phyloP scores from a whole-genome alignment of 2,113 vertebrate species.

The Mohoua ochrocephala region DNA sequence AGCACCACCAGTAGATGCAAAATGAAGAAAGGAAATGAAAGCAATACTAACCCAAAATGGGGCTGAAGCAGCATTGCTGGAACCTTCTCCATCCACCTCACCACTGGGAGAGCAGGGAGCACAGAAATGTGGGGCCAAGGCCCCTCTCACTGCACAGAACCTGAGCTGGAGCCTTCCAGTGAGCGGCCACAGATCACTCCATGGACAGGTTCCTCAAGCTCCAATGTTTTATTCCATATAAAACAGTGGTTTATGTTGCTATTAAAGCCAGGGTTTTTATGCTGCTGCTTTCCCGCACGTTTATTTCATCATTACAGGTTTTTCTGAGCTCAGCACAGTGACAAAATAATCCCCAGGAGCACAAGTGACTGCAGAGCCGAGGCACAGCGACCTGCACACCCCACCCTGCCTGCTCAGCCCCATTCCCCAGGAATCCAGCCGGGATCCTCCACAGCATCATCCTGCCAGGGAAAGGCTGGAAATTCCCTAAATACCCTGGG shows the following conservation, averaged over 20 bases:
- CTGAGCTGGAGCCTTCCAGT: background rate
- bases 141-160: background rate
- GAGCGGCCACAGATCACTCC: background rate
- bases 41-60: background rate
- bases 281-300: background rate
- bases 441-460: background rate
- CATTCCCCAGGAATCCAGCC: background rate
- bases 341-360: background rate
- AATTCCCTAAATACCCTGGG: rapidly evolving
- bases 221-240: background rate
- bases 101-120: background rate
- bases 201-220: background rate
- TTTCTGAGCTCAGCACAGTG: background rate
- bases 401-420: background rate
- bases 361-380: background rate
- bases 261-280: background rate
- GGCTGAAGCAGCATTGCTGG: background rate
- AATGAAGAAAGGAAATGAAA: background rate
- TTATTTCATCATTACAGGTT: background rate
- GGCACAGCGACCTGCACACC: background rate
- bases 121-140: background rate
- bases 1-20: background rate
- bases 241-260: background rate
- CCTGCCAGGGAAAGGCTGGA: background rate
- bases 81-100: background rate